phyloP scores from a whole-genome alignment of 2,888 invertebrate genomes.

The Antheraea assamensis region DNA sequence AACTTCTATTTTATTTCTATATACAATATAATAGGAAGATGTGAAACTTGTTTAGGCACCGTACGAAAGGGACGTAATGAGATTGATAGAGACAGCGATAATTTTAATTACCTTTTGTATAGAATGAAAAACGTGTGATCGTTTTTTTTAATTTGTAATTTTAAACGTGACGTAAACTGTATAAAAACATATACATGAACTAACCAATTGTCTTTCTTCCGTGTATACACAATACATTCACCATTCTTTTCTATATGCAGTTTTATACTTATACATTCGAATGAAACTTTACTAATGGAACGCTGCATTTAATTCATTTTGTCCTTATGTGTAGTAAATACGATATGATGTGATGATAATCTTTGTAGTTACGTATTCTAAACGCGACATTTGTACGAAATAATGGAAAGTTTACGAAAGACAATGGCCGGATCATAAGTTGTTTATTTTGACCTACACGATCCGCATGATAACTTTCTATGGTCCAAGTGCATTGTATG shows the following conservation, averaged over 20 bases:
- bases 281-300: not conserved
- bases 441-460: slow-evolving; percentile 1
- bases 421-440: slow-evolving; percentile 16
- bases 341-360: not conserved
- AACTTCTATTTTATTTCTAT: no score
- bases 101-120: no score
- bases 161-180: no score
- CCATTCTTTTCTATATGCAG: not conserved
- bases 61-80: no score
- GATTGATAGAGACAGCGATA: no score
- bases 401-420: slow-evolving; percentile 12
- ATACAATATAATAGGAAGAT: no score
- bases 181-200: no score
- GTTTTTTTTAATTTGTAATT: no score
- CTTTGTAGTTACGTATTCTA: slow-evolving; percentile 13
- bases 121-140: no score
- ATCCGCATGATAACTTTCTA: slow-evolving; percentile 9
- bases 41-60: no score
- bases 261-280: not conserved
- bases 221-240: no score
- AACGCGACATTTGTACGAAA: not conserved
- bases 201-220: no score
- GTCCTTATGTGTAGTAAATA: not conserved
- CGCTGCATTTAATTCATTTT: not conserved
- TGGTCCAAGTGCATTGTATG: not conserved